Percentiles rank a stretch among this genome's conserved stretches.
These are phyloP conservation scores for Drosophila borborema DNA, from an alignment of 2,888 invertebrate genomes.

Conservation along the genomic window DNA sequence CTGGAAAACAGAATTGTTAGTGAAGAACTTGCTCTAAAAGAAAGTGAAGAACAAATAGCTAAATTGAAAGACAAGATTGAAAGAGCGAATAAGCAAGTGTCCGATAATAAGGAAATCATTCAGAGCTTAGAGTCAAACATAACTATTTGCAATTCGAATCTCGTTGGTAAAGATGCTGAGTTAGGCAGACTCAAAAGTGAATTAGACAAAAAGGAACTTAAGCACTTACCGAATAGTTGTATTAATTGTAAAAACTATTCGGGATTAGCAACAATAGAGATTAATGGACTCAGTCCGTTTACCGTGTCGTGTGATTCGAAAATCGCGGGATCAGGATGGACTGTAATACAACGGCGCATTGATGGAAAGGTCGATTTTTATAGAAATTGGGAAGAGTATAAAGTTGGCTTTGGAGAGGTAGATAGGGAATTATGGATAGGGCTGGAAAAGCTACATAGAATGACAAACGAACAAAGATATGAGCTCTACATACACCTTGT, in stretches of 20 bases:
- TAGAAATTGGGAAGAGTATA: neutral
- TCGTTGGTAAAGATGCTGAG: no score
- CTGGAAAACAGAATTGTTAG: neutral
- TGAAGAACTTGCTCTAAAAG: no score
- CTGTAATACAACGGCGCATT: no score
- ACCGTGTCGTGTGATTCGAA: no score
- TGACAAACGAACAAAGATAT: neutral
- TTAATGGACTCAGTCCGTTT: no score
- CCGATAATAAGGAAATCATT: neutral
- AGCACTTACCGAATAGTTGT: no score
- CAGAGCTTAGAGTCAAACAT: neutral
- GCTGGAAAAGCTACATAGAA: neutral
- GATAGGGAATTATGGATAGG: neutral
- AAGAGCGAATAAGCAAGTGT: neutral
- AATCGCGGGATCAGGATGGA: no score
- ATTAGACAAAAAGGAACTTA: no score
- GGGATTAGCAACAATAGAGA: no score
- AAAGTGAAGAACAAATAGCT: neutral
- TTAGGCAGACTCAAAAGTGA: no score
- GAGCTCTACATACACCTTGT: conserved; percentile 1
- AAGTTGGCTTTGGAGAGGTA: neutral
- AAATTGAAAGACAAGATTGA: neutral
- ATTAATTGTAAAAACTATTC: no score
- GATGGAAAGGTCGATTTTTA: neutral
- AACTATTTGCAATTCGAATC: no score